phyloP scores from a whole-genome alignment of 2,113 vertebrate species.

The Cnemophilus loriae region DNA sequence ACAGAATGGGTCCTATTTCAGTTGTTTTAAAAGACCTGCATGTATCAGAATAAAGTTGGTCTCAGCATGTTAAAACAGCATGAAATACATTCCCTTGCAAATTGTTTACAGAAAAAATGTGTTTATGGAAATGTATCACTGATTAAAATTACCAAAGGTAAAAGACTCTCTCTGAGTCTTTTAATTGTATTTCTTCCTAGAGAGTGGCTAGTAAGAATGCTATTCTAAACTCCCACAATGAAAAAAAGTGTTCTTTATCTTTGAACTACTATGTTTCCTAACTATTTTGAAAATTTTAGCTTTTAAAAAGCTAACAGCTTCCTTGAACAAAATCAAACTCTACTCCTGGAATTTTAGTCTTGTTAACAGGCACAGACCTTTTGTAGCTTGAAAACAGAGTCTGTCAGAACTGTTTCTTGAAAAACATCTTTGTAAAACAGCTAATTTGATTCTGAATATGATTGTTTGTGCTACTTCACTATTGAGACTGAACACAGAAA shows the following conservation, averaged over 20 bases:
- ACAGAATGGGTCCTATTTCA: constrained; percentile 67
- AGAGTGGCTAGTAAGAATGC: constrained; percentile 6
- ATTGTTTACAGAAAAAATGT: constrained; percentile 70
- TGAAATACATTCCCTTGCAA: constrained; percentile 70
- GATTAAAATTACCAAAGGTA: constrained; percentile 72
- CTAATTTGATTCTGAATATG: neutral
- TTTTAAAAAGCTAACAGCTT: neutral
- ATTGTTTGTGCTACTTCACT: neutral
- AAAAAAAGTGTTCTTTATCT: neutral
- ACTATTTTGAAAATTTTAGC: neutral
- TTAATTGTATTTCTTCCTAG: constrained; percentile 71
- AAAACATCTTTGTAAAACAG: neutral
- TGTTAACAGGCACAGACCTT: neutral
- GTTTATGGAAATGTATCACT: constrained; percentile 65
- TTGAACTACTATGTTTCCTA: neutral
- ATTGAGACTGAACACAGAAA: neutral
- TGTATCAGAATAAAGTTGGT: constrained; percentile 63
- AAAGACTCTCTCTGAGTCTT: constrained; percentile 62
- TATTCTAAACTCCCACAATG: constrained; percentile 45
- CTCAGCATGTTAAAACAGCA: constrained; percentile 68
- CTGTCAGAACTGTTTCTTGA: neutral
- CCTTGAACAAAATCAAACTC: neutral
- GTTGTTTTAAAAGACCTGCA: constrained; percentile 65
- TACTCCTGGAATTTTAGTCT: neutral
- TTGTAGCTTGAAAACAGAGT: neutral